phyloP scores from a whole-genome alignment of 1,140 invertebrate genomes.

The Aporrectodea caliginosa region DNA sequence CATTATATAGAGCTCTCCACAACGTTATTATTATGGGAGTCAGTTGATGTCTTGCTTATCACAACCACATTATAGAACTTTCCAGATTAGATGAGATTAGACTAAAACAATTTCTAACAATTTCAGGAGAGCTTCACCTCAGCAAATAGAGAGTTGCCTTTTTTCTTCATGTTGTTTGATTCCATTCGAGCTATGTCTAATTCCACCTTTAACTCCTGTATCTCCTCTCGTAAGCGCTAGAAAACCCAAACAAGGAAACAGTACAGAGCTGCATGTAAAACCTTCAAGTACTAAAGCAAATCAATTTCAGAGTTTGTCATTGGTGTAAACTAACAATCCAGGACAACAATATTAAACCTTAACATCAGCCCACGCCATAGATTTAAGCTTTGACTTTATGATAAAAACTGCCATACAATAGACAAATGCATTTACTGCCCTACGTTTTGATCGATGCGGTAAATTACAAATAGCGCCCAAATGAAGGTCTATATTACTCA shows the following conservation, averaged over 20 bases:
- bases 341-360: not conserved
- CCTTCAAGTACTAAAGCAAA: not conserved
- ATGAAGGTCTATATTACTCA: not conserved
- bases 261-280: not conserved
- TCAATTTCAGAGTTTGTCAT: too few relatives aligned
- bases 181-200: slow-evolving; percentile 38
- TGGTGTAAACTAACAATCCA: not conserved
- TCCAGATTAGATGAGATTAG: not conserved
- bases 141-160: slow-evolving; percentile 43
- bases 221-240: slow-evolving; percentile 12
- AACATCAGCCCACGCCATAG: not conserved
- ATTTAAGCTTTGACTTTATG: not conserved
- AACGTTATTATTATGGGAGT: not conserved
- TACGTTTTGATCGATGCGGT: too few relatives aligned
- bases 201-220: slow-evolving; percentile 24
- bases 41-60: not conserved
- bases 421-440: too few relatives aligned
- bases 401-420: not conserved
- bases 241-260: not conserved
- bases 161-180: slow-evolving; percentile 33
- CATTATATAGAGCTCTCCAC: not conserved
- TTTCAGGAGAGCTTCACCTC: slow-evolving; percentile 33
- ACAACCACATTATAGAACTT: too few relatives aligned
- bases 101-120: not conserved
- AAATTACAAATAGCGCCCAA: too few relatives aligned